These are phyloP conservation scores for Galemys pyrenaicus DNA, from an alignment of 2,113 vertebrate genomes.

Conservation along the genomic window DNA sequence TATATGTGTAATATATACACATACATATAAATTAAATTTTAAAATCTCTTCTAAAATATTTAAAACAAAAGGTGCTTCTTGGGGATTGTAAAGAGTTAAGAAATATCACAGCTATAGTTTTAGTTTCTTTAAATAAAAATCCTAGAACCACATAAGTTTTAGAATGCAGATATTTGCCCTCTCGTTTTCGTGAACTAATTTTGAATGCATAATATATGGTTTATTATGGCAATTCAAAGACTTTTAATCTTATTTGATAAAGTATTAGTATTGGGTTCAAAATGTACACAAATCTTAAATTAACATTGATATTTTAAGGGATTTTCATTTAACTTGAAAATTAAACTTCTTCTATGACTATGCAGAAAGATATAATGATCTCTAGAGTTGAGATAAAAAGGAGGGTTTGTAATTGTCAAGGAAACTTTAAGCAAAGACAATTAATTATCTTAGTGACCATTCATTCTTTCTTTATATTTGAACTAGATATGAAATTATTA, in stretches of 20 bases:
- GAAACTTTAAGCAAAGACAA: neutral
- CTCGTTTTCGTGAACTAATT: conserved; percentile 4
- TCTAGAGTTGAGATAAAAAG: neutral
- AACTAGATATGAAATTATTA: neutral
- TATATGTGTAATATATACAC: too few species aligned
- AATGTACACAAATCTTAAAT: neutral
- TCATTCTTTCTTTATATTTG: neutral
- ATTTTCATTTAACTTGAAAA: conserved; percentile 29
- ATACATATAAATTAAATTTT: too few species aligned
- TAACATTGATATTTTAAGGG: neutral
- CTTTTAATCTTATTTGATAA: neutral
- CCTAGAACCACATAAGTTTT: neutral
- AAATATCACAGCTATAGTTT: neutral
- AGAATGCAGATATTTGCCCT: neutral
- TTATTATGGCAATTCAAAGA: neutral
- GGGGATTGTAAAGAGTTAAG: neutral
- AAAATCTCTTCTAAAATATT: too few species aligned
- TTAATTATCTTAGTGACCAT: neutral
- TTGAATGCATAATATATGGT: neutral
- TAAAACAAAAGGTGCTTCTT: neutral
- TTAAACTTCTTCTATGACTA: neutral
- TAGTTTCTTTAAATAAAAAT: conserved; percentile 7
- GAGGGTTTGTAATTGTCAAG: neutral
- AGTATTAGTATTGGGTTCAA: neutral
- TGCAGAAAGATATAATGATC: neutral